Base-by-base conservation (phyloP, 2,797 vertebrate genomes). In the Gobionotothen gibberifrons region DNA sequence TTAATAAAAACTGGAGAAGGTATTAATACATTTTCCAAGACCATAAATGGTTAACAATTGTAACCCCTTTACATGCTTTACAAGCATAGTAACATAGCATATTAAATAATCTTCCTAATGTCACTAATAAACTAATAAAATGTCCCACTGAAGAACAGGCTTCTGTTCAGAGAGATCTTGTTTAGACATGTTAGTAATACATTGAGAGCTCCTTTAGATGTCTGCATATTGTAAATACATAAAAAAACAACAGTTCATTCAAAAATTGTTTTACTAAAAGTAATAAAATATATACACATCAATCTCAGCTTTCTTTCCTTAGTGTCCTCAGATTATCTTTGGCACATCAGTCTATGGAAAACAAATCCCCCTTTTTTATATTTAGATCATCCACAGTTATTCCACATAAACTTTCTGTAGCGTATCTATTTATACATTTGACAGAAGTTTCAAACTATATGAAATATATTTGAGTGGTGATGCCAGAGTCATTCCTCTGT, bases 91-190 rank as follows among this genome's bases (percentile, higher is more conserved):
- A 26, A 26, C 26, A 26, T 6, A 8, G 7, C 17, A 17, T 32
- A 32, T 57, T 2, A 57, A 36, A 56, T 29, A 3, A 55, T 49
- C 5, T 29, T 67, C 9, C 17, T 13, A 29, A 14, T 55, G 46
- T 68, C n/a, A 11, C 16, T 12, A 52, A 44, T n/a, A 15, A 49
- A 56, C 1, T 42, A 9, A 2, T 3, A n/a, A 48, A 52, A 14
- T 15, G 58, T 63, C 10, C 32, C 46, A 60, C 26, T 64, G 46
- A 39, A 17, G 11, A 68, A 7, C 40, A 48, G 42, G 36, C 40
- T n/a, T 56, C 43, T 71, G 47, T 72, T 63, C 46, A 47, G 5
- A 5, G 40, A 26, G 43, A 69, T 73, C 74, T 26, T 19, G 48
- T 32, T 26, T 36, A 57, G 53, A 17, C 29, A 43, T 72, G 52